Conservation (phyloP, 2,113 vertebrate genomes). For the Crotalus tigris region DNA sequence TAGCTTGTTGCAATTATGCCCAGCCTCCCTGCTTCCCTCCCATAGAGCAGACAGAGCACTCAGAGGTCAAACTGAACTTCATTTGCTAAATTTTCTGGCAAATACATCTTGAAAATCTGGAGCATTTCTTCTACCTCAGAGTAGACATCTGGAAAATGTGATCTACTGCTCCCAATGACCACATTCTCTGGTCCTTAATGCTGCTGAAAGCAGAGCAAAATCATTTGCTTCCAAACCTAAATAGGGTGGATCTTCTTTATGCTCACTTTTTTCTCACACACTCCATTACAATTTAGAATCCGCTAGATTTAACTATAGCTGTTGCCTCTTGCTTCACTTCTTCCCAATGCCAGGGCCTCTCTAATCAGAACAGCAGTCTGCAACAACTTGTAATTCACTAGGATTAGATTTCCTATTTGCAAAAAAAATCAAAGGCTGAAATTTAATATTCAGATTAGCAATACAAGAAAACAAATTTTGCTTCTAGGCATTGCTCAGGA, state of each 20-base stretch:
- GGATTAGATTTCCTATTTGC: background rate
- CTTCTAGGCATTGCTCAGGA: background rate
- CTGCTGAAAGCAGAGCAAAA: constrained; percentile 65
- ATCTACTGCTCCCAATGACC: constrained; percentile 55
- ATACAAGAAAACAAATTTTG: background rate
- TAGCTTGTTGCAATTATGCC: constrained; percentile 31
- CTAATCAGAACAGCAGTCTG: background rate
- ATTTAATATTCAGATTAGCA: background rate
- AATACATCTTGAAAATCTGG: constrained; percentile 44
- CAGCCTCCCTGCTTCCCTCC: constrained; percentile 45
- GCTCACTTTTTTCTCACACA: background rate
- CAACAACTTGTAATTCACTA: background rate
- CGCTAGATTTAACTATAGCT: background rate
- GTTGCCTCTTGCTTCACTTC: background rate
- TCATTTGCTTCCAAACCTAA: constrained; percentile 47
- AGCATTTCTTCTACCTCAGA: constrained; percentile 54
- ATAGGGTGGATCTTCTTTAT: constrained; percentile 33
- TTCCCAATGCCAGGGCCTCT: background rate
- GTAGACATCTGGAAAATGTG: constrained; percentile 60
- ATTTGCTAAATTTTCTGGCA: constrained; percentile 51
- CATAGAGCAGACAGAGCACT: background rate
- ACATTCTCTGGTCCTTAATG: constrained; percentile 34
- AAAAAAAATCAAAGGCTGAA: background rate
- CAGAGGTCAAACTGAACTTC: constrained; percentile 58
- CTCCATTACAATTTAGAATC: background rate